Percentiles rank a stretch among this genome's conserved stretches.
Evolutionary conservation across 2,113 vertebrate species (phyloP).

Genomic region (Semicossyphus pulcher): DNA sequence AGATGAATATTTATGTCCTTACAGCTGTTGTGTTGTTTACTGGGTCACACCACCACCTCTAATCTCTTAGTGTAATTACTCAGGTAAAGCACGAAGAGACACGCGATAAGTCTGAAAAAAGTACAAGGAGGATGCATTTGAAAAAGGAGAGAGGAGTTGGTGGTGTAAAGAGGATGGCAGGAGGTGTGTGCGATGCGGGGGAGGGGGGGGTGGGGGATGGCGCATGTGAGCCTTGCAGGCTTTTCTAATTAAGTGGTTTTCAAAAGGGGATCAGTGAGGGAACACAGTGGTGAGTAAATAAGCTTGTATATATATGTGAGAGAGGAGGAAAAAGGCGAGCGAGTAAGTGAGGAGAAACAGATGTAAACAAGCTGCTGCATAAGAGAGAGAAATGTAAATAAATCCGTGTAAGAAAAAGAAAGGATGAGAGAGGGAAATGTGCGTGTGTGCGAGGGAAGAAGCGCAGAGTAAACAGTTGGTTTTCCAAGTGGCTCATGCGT

Average conservation of each 20-base stretch:
- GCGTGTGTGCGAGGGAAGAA: background rate
- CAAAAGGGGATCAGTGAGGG: conserved; percentile 57
- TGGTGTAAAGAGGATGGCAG: background rate
- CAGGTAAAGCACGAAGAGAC: conserved; percentile 39
- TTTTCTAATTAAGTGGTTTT: conserved; percentile 74
- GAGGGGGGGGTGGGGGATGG: background rate
- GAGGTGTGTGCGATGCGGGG: background rate
- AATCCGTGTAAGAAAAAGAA: conserved; percentile 33
- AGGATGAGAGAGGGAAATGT: background rate
- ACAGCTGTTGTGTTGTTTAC: conserved; percentile 72
- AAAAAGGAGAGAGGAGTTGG: conserved; percentile 26
- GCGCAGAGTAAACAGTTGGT: conserved; percentile 53
- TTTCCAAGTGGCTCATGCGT: conserved; percentile 36
- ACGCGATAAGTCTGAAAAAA: conserved; percentile 16
- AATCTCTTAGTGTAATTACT: conserved; percentile 66
- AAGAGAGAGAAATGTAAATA: conserved; percentile 60
- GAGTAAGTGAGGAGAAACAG: conserved; percentile 36
- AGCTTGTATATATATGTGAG: conserved; percentile 30
- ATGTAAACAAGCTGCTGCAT: conserved; percentile 66
- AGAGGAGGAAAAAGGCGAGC: background rate
- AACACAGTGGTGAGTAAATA: conserved; percentile 60
- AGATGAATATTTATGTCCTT: conserved; percentile 74
- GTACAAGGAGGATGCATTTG: conserved; percentile 12
- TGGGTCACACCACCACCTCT: conserved; percentile 45
- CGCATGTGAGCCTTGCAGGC: conserved; percentile 42